Base-by-base conservation (phyloP, 2,888 invertebrate species). In the Luffia ferchaultella region DNA sequence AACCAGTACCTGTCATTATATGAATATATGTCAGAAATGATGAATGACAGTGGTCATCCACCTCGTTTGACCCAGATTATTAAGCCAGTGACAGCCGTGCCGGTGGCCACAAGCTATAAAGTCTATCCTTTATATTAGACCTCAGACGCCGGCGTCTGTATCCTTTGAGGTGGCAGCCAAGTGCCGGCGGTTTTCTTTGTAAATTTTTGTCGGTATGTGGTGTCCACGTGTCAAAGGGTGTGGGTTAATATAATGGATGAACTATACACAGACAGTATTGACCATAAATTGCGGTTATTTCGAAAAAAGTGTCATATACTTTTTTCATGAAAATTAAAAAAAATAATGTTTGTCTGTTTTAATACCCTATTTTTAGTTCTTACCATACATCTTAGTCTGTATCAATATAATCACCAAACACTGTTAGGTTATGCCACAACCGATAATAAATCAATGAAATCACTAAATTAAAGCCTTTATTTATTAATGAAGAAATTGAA, bases 1-100 rank as follows among this genome's bases (percentile, higher is more conserved):
- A 97, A 65, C 89, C 91, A 94, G 72, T 85, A 93, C 54, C 89
- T 89, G 53, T 2, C 30, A 30, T 12, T 30, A 30, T 12, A 30
- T 30, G 30, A 7, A 30, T 3, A 7, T 7, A 30, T 3, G 30
- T 7, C 30, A 30, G 12, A 30, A 7, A 30, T 3, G 12, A 30
- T 30, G 30, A 7, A 30, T 12, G n/a, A n/a, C 30, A 30, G 12
- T 30, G 30, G 30, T 30, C 5, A 30, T 30, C 12, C 5, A 7
- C 3, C 3, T 30, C 30, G 30, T 30, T 12, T 30, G 30, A 30
- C 3, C 12, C 5, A 30, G 30, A 30, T n/a, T n/a, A 30, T 7
- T 7, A 30, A 30, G 30, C 12, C 12, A 7, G 30, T 3, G 30
- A 30, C n/a, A n/a, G n/a, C n/a, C n/a, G n/a, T n/a, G n/a, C n/a